Percentiles rank a stretch among this genome's conserved stretches.
Conservation (phyloP, 2,888 invertebrate genomes). For the Hirtodrosophila histrioides region DNA sequence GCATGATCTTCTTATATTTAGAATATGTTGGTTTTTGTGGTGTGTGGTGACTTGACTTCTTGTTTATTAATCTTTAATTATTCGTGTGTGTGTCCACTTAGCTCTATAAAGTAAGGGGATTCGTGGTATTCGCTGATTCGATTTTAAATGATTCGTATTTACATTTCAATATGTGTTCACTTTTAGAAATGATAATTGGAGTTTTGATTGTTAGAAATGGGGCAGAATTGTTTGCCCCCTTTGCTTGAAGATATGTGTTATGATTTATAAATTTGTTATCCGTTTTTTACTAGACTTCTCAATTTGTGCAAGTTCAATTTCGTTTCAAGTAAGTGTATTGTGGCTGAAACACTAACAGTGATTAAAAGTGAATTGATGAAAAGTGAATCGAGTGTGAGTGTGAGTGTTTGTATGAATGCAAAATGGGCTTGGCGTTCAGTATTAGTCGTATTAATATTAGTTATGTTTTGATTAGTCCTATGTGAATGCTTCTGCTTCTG, state of each 20-base stretch:
- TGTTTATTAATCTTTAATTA: conserved; percentile 25
- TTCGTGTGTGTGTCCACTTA: conserved; percentile 56
- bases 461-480: conserved; percentile 62
- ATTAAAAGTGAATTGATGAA: conserved; percentile 22
- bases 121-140: conserved; percentile 47
- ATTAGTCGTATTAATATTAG: conserved; percentile 36
- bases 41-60: conserved; percentile 23
- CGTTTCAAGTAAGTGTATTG: conserved; percentile 37
- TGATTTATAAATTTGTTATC: conserved; percentile 58
- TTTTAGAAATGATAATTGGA: conserved; percentile 56
- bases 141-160: conserved; percentile 45
- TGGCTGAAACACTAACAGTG: conserved; percentile 50
- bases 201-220: conserved; percentile 61
- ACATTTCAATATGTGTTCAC: conserved; percentile 47
- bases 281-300: conserved; percentile 34
- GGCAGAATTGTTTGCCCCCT: conserved; percentile 26
- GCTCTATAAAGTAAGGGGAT: conserved; percentile 76
- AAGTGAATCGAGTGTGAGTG: conserved; percentile 26
- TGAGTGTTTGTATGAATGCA: conserved; percentile 39
- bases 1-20: conserved; percentile 36
- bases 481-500: conserved; percentile 35
- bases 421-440: conserved; percentile 42
- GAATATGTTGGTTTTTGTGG: conserved; percentile 18
- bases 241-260: conserved; percentile 72
- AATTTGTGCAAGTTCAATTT: conserved; percentile 61